Conservation (phyloP, 2,888 invertebrate genomes). For the Rhagophthalmus giganteus region DNA sequence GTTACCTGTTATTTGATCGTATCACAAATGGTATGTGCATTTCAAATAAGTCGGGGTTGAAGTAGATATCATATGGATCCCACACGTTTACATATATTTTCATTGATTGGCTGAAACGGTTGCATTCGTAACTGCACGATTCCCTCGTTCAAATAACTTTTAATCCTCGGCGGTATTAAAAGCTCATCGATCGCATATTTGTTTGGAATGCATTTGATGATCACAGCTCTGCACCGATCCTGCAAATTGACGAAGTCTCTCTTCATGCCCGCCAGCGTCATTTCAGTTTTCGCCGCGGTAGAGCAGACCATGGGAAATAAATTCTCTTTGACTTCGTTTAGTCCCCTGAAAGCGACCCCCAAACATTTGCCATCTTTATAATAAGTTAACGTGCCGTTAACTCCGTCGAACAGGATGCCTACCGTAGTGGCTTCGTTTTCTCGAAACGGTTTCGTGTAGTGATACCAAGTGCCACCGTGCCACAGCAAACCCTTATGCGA, state of each 20-base stretch:
- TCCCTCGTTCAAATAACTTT: constrained; percentile 61
- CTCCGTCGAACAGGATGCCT: constrained; percentile 70
- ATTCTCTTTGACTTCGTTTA: constrained; percentile 64
- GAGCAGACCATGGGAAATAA: constrained; percentile 72
- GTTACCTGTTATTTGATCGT: too few species aligned
- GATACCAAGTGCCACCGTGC: constrained; percentile 66
- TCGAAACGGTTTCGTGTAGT: constrained; percentile 69
- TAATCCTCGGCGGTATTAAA: constrained; percentile 62
- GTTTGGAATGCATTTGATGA: constrained; percentile 60
- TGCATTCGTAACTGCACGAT: constrained; percentile 51
- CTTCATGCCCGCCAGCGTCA: constrained; percentile 64
- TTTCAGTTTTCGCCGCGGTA: constrained; percentile 75
- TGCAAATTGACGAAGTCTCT: constrained; percentile 69
- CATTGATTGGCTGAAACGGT: constrained; percentile 49
- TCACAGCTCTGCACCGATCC: constrained; percentile 67
- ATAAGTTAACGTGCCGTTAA: constrained; percentile 69
- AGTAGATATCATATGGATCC: constrained; percentile 13
- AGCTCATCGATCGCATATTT: constrained; percentile 60
- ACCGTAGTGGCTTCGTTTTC: constrained; percentile 70
- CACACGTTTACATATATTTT: constrained; percentile 34
- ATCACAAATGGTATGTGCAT: constrained; percentile 1
- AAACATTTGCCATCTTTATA: constrained; percentile 70
- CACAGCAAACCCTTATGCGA: constrained; percentile 73
- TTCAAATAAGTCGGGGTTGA: not conserved
- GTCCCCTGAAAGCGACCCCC: constrained; percentile 70